Percentiles rank a stretch among this genome's conserved stretches.
phyloP scores from a whole-genome alignment of 2,113 vertebrate species.

The Macrotis lagotis region DNA sequence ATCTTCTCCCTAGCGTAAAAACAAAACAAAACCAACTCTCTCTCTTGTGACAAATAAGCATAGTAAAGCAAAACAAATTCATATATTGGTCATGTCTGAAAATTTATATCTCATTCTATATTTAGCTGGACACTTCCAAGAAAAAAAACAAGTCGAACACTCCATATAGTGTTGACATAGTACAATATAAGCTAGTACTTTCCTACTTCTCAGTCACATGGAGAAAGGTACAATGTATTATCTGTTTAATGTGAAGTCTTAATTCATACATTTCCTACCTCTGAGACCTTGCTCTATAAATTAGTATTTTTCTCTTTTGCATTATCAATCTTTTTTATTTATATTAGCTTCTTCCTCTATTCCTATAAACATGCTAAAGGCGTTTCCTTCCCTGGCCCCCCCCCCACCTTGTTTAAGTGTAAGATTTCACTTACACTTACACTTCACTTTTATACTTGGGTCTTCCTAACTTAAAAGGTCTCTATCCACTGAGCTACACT shows the following conservation, averaged over 20 bases:
- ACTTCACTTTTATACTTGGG: too few relatives aligned
- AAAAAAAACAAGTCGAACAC: background rate
- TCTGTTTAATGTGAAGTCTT: background rate
- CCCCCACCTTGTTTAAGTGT: background rate
- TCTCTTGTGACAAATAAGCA: background rate
- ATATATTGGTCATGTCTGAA: background rate
- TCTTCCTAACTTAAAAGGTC: background rate
- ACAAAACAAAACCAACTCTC: background rate
- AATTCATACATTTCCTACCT: background rate
- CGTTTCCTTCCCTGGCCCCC: fast-evolving
- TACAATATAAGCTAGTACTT: background rate
- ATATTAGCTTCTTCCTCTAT: background rate
- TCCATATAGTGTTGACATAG: background rate
- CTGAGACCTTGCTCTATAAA: background rate
- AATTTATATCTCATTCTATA: background rate
- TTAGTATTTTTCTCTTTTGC: background rate
- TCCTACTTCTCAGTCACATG: background rate
- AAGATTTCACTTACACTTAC: too few relatives aligned
- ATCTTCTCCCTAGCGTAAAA: background rate
- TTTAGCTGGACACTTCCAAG: background rate
- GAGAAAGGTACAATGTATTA: background rate
- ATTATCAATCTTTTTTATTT: background rate
- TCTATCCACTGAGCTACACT: background rate
- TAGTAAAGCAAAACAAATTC: background rate
- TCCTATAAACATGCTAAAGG: background rate